A percentile compares a stretch with the other conserved stretches of the same genome.
phyloP scores from a whole-genome alignment of 2,888 invertebrate species.

The Metopia argyrocephala region DNA sequence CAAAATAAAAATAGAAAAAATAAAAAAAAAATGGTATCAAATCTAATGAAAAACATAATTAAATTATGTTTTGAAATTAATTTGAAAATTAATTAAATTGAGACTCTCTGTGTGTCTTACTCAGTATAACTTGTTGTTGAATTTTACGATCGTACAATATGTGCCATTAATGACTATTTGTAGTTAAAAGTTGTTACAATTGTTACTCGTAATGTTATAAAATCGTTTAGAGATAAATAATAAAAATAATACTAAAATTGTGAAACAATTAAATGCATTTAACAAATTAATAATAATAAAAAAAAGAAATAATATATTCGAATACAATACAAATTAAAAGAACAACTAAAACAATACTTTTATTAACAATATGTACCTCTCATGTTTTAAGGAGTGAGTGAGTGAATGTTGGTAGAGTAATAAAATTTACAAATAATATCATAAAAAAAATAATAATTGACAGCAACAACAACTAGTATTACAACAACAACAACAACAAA shows the following conservation, averaged over 20 bases:
- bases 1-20: background rate
- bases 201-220: background rate
- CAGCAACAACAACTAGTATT: background rate
- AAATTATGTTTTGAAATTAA: slow-evolving; percentile 38
- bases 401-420: slow-evolving; percentile 6
- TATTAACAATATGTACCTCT: too few relatives aligned
- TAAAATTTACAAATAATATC: slow-evolving; percentile 40
- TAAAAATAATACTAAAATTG: background rate
- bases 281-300: slow-evolving; percentile 55
- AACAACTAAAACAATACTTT: background rate
- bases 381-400: background rate
- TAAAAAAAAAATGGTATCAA: background rate
- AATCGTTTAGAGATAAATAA: background rate
- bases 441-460: slow-evolving; percentile 30
- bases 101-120: slow-evolving; percentile 26
- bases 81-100: slow-evolving; percentile 17
- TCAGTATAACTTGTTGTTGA: slow-evolving; percentile 48
- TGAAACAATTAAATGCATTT: slow-evolving; percentile 60
- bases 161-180: slow-evolving; percentile 32
- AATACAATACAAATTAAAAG: background rate
- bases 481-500: background rate
- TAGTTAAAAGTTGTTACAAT: background rate
- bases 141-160: slow-evolving; percentile 55
- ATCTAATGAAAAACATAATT: slow-evolving; percentile 25
- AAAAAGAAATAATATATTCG: background rate